Evolutionary conservation across 2,888 invertebrate species (phyloP), one percentile per base, ranked within the genome.

Genomic region (Athalia rosae): DNA sequence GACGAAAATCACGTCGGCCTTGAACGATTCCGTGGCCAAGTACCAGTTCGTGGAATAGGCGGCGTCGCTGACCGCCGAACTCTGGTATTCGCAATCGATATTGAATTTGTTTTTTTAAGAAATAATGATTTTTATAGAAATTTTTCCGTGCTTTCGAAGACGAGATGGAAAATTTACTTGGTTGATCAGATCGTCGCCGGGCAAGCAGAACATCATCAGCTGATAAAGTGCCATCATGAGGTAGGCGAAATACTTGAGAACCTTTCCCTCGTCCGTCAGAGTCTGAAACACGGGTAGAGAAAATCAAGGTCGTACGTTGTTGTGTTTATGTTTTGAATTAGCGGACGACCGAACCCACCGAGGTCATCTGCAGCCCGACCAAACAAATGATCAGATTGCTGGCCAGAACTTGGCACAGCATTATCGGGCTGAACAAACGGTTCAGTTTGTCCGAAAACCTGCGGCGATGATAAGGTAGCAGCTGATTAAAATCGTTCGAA

Each of bases 211-310:
- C 3, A 87, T 79, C 6, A 87, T 62, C 11, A 87, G 79, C 80
- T 87, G 87, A 79, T 82, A 86, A 56, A 87, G 80, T 41, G 87
- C 84, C 84, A 87, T 84, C 45, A 83, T n/a, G 69, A 87, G 83
- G 61, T 87, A 85, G 9, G 85, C 82, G 15, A 79, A 69, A 43
- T 83, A 86, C 81, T 85, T 80, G 5, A 83, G 47, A 15, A 82
- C 63, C 79, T 83, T 83, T 13, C 81, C 81, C 8, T 76, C 48
- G 28, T 83, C 80, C 47, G 82, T 78, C 62, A 80, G 74, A n/a
- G 82, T 79, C 83, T 84, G 76, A 15, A 53, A 53, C 7, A 7
- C 11, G 7, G 7, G n/a, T n/a, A n/a, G n/a, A n/a, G n/a, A 53
- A 11, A 7, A 53, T 11, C 9, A 53, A 50, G 3, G 3, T 9